These are phyloP conservation scores for Heliconius melpomene DNA, from an alignment of 1,140 invertebrate species.

Conservation along the genomic window DNA sequence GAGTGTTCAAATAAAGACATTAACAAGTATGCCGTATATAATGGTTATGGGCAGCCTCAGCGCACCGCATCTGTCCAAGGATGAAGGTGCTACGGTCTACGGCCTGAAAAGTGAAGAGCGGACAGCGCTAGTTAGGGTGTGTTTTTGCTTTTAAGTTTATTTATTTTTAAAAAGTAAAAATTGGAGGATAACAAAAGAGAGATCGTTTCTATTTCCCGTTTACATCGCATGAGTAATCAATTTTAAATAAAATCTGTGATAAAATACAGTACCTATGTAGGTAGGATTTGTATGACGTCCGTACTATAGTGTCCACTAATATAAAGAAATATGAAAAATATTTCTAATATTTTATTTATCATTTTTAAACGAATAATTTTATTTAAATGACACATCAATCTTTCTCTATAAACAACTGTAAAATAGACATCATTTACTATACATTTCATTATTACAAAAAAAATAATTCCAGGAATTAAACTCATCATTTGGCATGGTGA, in stretches of 20 bases:
- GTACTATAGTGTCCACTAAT: too few relatives aligned
- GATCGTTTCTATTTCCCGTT: not conserved
- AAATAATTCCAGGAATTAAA: constrained; percentile 66
- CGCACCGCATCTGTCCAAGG: constrained; percentile 66
- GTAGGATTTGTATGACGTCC: not conserved
- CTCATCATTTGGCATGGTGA: constrained; percentile 59
- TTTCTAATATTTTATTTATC: too few relatives aligned
- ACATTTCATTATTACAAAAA: not conserved
- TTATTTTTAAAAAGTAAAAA: not conserved
- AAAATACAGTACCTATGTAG: not conserved
- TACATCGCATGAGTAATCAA: too few relatives aligned
- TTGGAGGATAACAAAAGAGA: not conserved
- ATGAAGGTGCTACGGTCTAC: constrained; percentile 73
- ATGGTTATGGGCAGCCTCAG: constrained; percentile 76
- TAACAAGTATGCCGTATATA: constrained; percentile 70
- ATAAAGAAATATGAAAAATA: too few relatives aligned
- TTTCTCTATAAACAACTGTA: too few relatives aligned
- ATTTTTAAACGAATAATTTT: too few relatives aligned
- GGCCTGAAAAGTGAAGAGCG: constrained; percentile 74
- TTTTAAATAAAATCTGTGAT: too few relatives aligned
- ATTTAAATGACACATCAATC: too few relatives aligned
- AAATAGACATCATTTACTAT: too few relatives aligned
- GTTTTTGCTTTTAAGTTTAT: constrained; percentile 25
- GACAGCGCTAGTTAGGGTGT: constrained; percentile 65
- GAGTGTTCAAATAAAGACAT: constrained; percentile 25